phyloP scores from a whole-genome alignment of 2,797 vertebrate species.

The Glyptemys insculpta region DNA sequence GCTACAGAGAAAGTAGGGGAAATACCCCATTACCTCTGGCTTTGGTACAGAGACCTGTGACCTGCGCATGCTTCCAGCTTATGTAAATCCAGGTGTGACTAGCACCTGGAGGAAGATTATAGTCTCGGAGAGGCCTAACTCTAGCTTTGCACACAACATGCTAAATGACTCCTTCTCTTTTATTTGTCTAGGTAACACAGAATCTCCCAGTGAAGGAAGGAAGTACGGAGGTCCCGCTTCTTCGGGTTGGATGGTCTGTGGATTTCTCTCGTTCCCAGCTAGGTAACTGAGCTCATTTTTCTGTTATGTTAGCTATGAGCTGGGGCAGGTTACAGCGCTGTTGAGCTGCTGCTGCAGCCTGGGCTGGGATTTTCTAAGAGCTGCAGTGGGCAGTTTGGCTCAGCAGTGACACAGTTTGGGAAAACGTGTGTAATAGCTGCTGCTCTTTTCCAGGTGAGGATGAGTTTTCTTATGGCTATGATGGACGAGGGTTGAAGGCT shows the following conservation, averaged over 20 bases:
- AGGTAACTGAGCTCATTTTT: conserved; percentile 79
- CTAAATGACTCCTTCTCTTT: neutral
- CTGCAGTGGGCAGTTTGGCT: neutral
- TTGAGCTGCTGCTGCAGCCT: neutral
- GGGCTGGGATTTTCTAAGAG: neutral
- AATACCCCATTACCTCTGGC: neutral
- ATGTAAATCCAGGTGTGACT: too few species aligned
- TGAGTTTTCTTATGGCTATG: conserved; percentile 89
- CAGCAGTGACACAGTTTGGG: neutral
- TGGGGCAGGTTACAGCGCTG: neutral
- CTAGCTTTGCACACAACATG: too few species aligned
- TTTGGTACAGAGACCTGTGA: neutral
- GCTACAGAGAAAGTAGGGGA: neutral
- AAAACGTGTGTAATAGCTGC: neutral
- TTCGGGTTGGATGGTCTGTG: conserved; percentile 92
- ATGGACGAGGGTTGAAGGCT: conserved; percentile 86
- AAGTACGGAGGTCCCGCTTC: conserved; percentile 76
- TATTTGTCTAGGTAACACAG: conserved; percentile 80
- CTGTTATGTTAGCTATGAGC: neutral
- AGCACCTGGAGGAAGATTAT: neutral
- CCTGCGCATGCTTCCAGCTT: neutral
- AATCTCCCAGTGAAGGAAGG: conserved; percentile 80
- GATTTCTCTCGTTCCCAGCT: conserved; percentile 85
- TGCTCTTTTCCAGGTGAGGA: conserved; percentile 85
- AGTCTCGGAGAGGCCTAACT: neutral